Base-by-base conservation (phyloP, 2,888 invertebrate genomes). In the Cordilura impudica region DNA sequence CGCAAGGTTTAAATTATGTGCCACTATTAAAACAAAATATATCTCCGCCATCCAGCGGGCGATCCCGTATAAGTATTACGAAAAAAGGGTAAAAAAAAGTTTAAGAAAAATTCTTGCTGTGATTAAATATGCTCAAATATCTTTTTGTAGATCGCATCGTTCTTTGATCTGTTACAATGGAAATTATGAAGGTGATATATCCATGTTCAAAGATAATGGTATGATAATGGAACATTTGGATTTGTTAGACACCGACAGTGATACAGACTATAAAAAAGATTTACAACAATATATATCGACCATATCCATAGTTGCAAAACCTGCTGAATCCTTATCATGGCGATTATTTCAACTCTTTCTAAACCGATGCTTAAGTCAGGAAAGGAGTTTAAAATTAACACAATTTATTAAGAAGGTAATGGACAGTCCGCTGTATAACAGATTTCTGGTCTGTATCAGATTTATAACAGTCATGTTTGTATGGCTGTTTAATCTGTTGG, bases 201-300 rank as follows among this genome's bases (percentile, higher is more conserved):
- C 70, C 31, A 83, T 80, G 81, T 78, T 82, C 39, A 49, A 63
- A 14, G 60, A 71, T 0, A 66, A 47, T 2, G 26, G 2, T 1
- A 72, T 47, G 8, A 35, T 43, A 31, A 4, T 61, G 12, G 61
- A 78, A 45, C 47, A 54, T 43, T 54, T 81, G 6, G 58, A 72
- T 61, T 61, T 83, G 16, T 49, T 45, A n/a, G 87, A 87, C 2
- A 83, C 85, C 1, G 87, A 86, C 19, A 86, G 86, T 3, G 87
- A 87, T n/a, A 75, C 74, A 1, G 87, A 87, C 10, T 72, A 69
- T 2, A 39, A 61, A 18, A 72, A 67, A 12, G 79, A 83, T 4
- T 23, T 67, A 16, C 58, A 70, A 12, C 21, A 23, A 1, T 61
- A 73, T n/a, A 56, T 39, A n/a, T 39, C 35, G 0, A n/a, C 35